Evolutionary conservation across 2,113 vertebrate species (phyloP).

Genomic region (Pseudopodoces humilis): DNA sequence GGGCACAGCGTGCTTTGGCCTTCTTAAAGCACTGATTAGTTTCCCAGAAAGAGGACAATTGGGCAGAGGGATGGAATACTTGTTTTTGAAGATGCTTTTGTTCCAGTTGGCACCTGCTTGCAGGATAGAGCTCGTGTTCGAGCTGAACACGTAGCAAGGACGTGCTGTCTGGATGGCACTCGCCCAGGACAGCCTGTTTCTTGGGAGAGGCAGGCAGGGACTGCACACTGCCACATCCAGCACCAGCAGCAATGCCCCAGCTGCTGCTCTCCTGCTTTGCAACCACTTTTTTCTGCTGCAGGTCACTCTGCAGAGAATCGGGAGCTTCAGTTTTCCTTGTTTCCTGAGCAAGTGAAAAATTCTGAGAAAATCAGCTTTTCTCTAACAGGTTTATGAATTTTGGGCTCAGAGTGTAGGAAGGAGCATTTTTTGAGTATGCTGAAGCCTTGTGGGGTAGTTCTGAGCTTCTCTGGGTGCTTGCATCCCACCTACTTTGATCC

Average conservation of each 20-base stretch:
- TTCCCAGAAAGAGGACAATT: not conserved
- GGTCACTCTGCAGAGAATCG: not conserved
- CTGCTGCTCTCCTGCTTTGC: not conserved
- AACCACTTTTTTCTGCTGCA: not conserved
- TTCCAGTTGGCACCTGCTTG: not conserved
- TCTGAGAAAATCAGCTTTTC: not conserved
- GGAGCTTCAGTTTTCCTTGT: not conserved
- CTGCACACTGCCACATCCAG: not conserved
- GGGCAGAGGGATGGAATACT: not conserved
- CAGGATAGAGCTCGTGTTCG: fast-evolving
- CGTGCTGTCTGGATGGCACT: not conserved
- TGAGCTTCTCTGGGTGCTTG: not conserved
- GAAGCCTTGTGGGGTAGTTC: not conserved
- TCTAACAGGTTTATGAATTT: not conserved
- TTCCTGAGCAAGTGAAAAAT: not conserved
- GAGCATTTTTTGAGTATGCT: not conserved
- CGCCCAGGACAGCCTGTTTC: not conserved
- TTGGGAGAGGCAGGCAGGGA: not conserved
- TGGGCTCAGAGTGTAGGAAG: not conserved
- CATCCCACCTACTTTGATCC: not conserved
- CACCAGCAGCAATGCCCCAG: not conserved
- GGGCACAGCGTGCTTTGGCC: not conserved
- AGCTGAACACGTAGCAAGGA: not conserved
- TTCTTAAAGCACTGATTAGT: not conserved
- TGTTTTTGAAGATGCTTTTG: not conserved